Evolutionary conservation across 2,797 vertebrate genomes (phyloP).

Genomic region (Sus cebifrons): DNA sequence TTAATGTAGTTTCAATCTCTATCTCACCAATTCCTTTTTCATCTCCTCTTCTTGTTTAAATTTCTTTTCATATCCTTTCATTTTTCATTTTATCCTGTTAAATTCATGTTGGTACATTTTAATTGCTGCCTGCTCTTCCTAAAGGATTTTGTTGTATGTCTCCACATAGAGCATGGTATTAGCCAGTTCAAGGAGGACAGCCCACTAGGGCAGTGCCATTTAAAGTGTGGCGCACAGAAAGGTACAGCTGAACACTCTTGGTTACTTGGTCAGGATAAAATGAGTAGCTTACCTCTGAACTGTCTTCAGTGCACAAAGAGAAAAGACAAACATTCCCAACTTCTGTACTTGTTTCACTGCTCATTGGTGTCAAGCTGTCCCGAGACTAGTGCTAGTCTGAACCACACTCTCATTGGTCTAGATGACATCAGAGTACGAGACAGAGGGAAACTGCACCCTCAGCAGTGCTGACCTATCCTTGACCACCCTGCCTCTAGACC

Average conservation of each 20-base stretch:
- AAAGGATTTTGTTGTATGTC: neutral
- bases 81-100: neutral
- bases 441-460: neutral
- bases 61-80: neutral
- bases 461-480: neutral
- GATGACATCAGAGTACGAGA: neutral
- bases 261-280: neutral
- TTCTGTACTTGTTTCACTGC: neutral
- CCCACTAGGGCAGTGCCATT: neutral
- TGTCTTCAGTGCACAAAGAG: neutral
- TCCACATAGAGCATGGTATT: neutral
- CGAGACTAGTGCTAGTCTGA: neutral
- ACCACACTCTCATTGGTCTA: neutral
- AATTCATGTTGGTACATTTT: neutral
- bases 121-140: neutral
- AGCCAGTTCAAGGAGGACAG: neutral
- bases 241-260: neutral
- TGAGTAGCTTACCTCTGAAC: neutral
- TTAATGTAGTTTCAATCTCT: neutral
- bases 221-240: neutral
- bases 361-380: neutral
- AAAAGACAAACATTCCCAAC: neutral
- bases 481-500: neutral
- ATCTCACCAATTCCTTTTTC: conserved; percentile 7
- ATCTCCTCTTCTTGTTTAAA: neutral